These are phyloP conservation scores for Hymenopus coronatus DNA, from an alignment of 2,888 invertebrate species.

Conservation along the genomic window DNA sequence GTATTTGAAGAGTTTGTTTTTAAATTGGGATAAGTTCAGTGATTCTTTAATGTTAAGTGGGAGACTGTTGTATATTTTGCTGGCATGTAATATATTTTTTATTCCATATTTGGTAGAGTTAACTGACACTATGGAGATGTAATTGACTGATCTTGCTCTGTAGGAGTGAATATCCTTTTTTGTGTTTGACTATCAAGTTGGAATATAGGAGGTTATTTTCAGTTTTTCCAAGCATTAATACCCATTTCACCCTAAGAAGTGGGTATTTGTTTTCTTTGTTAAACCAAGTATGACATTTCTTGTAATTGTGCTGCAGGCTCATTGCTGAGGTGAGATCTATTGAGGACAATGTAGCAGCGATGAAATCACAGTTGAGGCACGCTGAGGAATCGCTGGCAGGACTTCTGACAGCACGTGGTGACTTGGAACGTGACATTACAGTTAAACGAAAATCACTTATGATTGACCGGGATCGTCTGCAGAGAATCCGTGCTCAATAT, in stretches of 20 bases:
- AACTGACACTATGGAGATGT: too few species aligned
- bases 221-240: too few species aligned
- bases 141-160: too few species aligned
- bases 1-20: too few species aligned
- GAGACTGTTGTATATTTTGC: too few species aligned
- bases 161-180: too few species aligned
- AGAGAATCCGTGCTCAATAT: conserved; percentile 65
- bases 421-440: conserved; percentile 65
- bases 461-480: conserved; percentile 65
- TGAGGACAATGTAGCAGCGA: conserved; percentile 64
- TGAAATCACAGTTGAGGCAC: conserved; percentile 62
- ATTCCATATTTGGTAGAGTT: too few species aligned
- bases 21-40: too few species aligned
- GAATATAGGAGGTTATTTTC: too few species aligned
- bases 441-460: conserved; percentile 68
- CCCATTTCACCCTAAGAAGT: background rate
- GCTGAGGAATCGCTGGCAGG: conserved; percentile 59
- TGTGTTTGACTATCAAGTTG: too few species aligned
- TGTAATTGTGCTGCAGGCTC: conserved; percentile 46
- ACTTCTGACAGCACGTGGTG: conserved; percentile 57
- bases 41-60: too few species aligned
- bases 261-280: background rate
- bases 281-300: conserved; percentile 20
- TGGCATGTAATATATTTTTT: too few species aligned
- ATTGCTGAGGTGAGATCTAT: conserved; percentile 72